phyloP scores from a whole-genome alignment of 2,113 vertebrate species.

The Colossoma macropomum region DNA sequence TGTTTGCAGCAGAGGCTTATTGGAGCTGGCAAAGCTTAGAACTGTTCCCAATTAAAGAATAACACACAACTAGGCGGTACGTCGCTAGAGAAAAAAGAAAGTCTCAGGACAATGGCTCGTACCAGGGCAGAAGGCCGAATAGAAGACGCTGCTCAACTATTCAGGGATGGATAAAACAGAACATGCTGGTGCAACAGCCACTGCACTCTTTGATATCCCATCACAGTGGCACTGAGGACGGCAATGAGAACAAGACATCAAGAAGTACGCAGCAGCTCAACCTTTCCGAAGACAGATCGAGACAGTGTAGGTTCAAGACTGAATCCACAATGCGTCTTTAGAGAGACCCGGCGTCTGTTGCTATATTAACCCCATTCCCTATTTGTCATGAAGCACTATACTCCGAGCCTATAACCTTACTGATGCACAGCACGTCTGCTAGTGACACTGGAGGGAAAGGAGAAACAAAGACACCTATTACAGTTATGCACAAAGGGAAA shows the following conservation, averaged over 20 bases:
- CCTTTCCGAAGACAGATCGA: not conserved
- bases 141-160: not conserved
- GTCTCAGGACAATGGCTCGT: not conserved
- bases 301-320: not conserved
- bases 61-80: not conserved
- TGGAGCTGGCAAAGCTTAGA: conserved; percentile 10
- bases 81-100: not conserved
- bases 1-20: conserved; percentile 9
- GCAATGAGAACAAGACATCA: not conserved
- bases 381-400: not conserved
- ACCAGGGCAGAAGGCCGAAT: not conserved
- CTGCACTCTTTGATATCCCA: not conserved
- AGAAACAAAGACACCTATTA: not conserved
- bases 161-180: not conserved
- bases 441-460: not conserved
- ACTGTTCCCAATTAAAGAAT: not conserved
- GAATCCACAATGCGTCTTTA: not conserved
- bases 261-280: not conserved
- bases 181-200: not conserved
- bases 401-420: not conserved
- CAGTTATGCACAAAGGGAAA: not conserved
- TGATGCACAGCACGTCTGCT: not conserved
- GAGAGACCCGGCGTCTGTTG: not conserved
- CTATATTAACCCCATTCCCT: not conserved
- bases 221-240: not conserved